Evolutionary conservation across 1,140 invertebrate species (phyloP).

Genomic region (Cardiocondyla obscurior): DNA sequence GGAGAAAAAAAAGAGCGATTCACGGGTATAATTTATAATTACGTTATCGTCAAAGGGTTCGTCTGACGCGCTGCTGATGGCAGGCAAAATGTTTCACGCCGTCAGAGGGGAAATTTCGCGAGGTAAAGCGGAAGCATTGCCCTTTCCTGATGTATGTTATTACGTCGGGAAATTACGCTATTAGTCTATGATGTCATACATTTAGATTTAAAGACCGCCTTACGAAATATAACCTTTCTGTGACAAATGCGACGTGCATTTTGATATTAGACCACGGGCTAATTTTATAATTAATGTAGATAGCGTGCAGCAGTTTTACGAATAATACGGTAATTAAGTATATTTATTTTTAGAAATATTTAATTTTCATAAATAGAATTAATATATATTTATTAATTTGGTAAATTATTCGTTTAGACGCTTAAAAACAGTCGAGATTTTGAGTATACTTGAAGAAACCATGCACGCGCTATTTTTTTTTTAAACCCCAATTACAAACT

Average conservation of each 20-base stretch:
- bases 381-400: too few relatives aligned
- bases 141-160: constrained; percentile 27
- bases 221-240: not conserved
- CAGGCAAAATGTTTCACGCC: constrained; percentile 49
- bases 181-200: constrained; percentile 7
- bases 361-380: too few relatives aligned
- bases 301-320: not conserved
- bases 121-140: constrained; percentile 26
- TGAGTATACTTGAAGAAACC: too few relatives aligned
- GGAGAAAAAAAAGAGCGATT: constrained; percentile 43
- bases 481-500: too few relatives aligned
- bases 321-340: not conserved
- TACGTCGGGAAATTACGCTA: constrained; percentile 24
- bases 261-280: not conserved
- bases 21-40: constrained; percentile 56
- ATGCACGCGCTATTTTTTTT: too few relatives aligned
- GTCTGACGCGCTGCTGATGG: constrained; percentile 34
- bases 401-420: too few relatives aligned
- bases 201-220: not conserved
- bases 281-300: not conserved
- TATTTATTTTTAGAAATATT: not conserved
- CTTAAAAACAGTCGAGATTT: too few relatives aligned
- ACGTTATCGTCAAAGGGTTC: constrained; percentile 54
- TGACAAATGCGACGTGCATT: not conserved
- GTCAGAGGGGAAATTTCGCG: constrained; percentile 33